These are phyloP conservation scores for Nothobranchius furzeri DNA, from an alignment of 2,113 vertebrate species.

Conservation along the genomic window DNA sequence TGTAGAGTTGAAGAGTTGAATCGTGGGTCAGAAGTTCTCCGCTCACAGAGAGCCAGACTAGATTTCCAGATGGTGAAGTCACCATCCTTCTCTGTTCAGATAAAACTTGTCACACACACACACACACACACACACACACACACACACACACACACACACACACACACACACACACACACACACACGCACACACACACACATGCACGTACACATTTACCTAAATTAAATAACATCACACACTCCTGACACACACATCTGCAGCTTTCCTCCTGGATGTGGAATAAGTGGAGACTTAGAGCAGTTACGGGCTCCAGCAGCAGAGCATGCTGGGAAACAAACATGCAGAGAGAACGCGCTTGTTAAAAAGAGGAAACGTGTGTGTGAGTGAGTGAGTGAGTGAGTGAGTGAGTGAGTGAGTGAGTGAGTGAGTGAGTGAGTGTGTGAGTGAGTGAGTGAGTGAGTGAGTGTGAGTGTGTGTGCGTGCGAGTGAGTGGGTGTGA, in stretches of 20 bases:
- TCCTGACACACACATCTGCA: neutral
- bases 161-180: no score
- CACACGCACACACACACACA: no score
- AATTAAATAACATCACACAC: neutral
- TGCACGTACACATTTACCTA: neutral
- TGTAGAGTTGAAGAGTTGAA: constrained; percentile 86
- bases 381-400: constrained; percentile 6
- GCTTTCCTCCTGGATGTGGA: constrained; percentile 8
- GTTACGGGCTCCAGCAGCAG: constrained; percentile 39
- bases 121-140: neutral
- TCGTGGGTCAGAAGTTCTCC: constrained; percentile 88
- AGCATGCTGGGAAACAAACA: constrained; percentile 42
- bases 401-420: neutral
- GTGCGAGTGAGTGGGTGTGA: no score
- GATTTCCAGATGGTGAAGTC: constrained; percentile 91
- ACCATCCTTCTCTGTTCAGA: constrained; percentile 83
- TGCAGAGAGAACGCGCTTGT: constrained; percentile 59
- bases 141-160: no score
- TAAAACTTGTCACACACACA: constrained; percentile 17
- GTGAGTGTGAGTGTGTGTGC: no score
- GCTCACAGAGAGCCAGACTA: constrained; percentile 82
- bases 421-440: neutral
- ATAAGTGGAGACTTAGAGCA: constrained; percentile 28
- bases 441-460: neutral
- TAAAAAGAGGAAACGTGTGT: constrained; percentile 26